These are phyloP conservation scores for Drosophila equinoxialis DNA, from an alignment of 1,140 invertebrate species.

Conservation along the genomic window DNA sequence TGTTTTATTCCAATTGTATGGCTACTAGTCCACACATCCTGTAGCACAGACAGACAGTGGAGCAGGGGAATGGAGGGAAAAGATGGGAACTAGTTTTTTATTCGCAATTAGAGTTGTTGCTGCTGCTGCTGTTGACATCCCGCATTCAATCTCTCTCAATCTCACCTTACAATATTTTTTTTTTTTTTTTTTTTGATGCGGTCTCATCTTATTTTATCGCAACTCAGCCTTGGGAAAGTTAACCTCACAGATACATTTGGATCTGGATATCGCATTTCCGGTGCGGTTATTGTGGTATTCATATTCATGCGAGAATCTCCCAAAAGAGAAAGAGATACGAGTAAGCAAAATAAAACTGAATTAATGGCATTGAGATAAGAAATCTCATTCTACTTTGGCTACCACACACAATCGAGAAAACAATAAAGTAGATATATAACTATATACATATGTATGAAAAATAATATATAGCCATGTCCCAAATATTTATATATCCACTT, in stretches of 20 bases:
- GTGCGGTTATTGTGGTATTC: conserved; percentile 69
- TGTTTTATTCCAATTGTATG: conserved; percentile 2
- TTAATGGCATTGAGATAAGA: conserved; percentile 52
- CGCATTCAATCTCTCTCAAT: conserved; percentile 35
- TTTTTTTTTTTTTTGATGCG: conserved; percentile 48
- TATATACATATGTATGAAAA: neutral
- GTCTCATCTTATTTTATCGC: conserved; percentile 36
- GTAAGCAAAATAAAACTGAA: conserved; percentile 33
- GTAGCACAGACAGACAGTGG: conserved; percentile 42
- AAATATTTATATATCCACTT: conserved; percentile 75
- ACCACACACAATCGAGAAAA: conserved; percentile 48
- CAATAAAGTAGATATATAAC: conserved; percentile 33
- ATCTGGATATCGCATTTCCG: conserved; percentile 70
- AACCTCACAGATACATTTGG: conserved; percentile 36
- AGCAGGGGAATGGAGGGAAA: conserved; percentile 27
- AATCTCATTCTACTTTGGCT: conserved; percentile 42
- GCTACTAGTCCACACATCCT: conserved; percentile 51
- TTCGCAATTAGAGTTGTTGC: conserved; percentile 61
- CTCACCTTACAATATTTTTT: conserved; percentile 44
- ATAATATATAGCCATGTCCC: conserved; percentile 51
- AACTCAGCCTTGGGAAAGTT: conserved; percentile 58
- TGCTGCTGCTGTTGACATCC: conserved; percentile 37
- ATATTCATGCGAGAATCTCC: conserved; percentile 22
- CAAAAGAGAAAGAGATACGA: conserved; percentile 15
- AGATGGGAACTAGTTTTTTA: conserved; percentile 34